Evolutionary conservation across 37 sponge, comb jelly and placozoan species (phyloP).

Genomic region (Mnemiopsis leidyi): DNA sequence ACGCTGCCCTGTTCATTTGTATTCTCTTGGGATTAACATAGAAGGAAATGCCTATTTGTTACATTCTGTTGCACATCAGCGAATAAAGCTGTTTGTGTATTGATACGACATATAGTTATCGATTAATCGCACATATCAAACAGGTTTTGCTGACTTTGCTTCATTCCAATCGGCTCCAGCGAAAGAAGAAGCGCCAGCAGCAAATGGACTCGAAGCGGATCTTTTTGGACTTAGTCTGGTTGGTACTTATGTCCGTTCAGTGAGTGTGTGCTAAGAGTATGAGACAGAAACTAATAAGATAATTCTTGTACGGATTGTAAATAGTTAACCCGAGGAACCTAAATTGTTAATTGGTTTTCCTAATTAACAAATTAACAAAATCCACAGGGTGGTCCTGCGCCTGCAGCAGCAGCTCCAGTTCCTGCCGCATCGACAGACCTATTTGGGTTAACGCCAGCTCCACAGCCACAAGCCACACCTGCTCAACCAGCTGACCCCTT

Average conservation of each 20-base stretch:
- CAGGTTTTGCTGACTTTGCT: slow-evolving; percentile 61
- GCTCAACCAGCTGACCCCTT: neutral
- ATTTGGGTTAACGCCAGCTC: neutral
- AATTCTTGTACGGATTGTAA: too few species aligned
- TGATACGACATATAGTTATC: too few species aligned
- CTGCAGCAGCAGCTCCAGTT: neutral
- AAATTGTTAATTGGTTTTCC: neutral
- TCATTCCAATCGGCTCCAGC: slow-evolving; percentile 43
- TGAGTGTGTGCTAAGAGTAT: too few species aligned
- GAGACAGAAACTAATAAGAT: too few species aligned
- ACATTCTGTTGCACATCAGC: neutral
- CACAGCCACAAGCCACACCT: neutral
- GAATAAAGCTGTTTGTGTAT: too few species aligned
- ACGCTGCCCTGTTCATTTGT: neutral
- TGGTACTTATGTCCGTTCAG: too few species aligned
- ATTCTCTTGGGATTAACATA: neutral
- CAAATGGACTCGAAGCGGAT: slow-evolving; percentile 15
- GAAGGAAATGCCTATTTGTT: neutral
- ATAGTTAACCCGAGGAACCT: too few species aligned
- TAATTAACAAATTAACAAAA: neutral
- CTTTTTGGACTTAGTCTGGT: slow-evolving; percentile 38
- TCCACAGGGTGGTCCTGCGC: neutral
- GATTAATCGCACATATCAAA: neutral
- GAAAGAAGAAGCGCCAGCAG: neutral
- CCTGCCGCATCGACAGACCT: neutral